Percentiles rank a stretch among this genome's conserved stretches.
These are phyloP conservation scores for Cuculus canorus DNA, from an alignment of 2,797 vertebrate species.

Conservation along the genomic window DNA sequence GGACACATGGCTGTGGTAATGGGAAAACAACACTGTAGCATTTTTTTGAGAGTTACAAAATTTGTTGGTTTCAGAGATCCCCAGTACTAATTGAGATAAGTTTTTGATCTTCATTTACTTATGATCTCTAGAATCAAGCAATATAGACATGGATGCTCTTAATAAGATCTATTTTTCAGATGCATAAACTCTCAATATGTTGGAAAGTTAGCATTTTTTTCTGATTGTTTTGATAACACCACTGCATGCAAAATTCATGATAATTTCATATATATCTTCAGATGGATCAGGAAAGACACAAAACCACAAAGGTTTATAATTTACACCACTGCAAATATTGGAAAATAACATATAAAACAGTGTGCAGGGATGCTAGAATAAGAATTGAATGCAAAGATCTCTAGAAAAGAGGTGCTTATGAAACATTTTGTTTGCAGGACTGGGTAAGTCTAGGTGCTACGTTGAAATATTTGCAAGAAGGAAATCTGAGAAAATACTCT, in stretches of 20 bases:
- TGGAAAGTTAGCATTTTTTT: neutral
- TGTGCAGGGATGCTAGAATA: neutral
- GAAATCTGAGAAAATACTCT: neutral
- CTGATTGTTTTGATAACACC: neutral
- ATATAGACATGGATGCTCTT: neutral
- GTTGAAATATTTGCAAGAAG: neutral
- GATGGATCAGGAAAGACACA: neutral
- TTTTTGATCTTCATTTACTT: neutral
- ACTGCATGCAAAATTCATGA: neutral
- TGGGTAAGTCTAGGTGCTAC: neutral
- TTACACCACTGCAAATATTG: neutral
- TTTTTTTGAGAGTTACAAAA: neutral
- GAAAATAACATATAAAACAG: neutral
- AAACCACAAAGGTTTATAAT: neutral
- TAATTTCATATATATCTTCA: accelerated
- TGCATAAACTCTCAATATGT: neutral
- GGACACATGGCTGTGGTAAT: no score
- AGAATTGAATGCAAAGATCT: neutral
- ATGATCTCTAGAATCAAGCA: no score
- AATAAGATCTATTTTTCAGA: neutral
- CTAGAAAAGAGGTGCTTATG: neutral
- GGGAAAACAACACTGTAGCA: neutral
- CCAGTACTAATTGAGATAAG: neutral
- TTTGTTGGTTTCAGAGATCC: neutral
- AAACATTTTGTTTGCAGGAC: neutral